Evolutionary conservation across 2,888 invertebrate genomes (phyloP).

Genomic region (Cistogaster globosa): DNA sequence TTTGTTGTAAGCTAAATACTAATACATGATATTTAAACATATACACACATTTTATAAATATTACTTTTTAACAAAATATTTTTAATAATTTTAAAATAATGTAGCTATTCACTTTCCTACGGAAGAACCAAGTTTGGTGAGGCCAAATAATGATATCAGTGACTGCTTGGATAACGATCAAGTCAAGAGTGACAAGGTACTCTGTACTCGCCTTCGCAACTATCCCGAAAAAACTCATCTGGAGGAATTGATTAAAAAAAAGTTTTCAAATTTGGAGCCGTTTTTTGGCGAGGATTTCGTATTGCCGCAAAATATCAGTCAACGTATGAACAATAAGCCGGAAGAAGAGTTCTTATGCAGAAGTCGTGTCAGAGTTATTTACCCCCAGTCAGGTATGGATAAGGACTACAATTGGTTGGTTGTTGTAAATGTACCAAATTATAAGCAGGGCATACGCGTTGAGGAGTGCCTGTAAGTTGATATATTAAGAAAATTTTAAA

Average conservation of each 20-base stretch:
- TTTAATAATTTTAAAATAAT: too few relatives aligned
- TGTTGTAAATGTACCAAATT: constrained; percentile 88
- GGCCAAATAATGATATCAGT: not conserved
- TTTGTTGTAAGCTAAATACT: too few relatives aligned
- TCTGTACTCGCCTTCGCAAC: constrained; percentile 83
- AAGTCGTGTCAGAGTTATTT: constrained; percentile 83
- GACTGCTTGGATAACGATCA: constrained; percentile 73
- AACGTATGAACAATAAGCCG: constrained; percentile 82
- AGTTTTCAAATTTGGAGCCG: constrained; percentile 75
- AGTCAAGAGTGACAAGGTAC: constrained; percentile 78
- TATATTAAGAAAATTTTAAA: not conserved
- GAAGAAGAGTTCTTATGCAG: constrained; percentile 83
- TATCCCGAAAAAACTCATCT: constrained; percentile 82
- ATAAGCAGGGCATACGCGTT: constrained; percentile 88
- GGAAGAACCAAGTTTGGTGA: constrained; percentile 23
- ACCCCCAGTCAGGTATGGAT: constrained; percentile 86
- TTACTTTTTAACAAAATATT: too few relatives aligned
- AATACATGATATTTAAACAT: too few relatives aligned
- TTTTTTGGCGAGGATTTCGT: constrained; percentile 81
- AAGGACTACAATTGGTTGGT: constrained; percentile 87
- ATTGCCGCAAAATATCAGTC: constrained; percentile 83
- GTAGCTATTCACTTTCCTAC: not conserved
- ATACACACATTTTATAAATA: too few relatives aligned
- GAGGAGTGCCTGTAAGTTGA: constrained; percentile 89
- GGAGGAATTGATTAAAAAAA: constrained; percentile 75